Evolutionary conservation across 2,888 invertebrate species (phyloP).

Genomic region (Icerya purchasi): DNA sequence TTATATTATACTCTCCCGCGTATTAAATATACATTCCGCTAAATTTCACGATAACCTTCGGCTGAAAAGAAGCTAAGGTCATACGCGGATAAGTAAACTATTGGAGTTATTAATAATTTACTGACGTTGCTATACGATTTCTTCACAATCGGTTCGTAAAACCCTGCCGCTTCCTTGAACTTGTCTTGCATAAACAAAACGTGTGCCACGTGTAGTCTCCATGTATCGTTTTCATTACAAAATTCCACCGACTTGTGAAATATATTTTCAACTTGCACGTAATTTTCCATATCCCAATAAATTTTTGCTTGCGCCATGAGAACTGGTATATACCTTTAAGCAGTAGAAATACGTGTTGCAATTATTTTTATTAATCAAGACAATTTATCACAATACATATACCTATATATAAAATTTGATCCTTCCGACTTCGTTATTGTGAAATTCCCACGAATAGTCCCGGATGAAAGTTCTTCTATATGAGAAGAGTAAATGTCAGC

Average conservation of each 20-base stretch:
- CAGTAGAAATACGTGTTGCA: no score
- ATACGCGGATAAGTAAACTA: no score
- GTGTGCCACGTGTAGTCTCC: constrained; percentile 96
- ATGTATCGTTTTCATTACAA: constrained; percentile 88
- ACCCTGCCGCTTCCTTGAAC: constrained; percentile 91
- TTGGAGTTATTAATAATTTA: no score
- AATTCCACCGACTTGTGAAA: constrained; percentile 94
- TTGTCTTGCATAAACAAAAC: constrained; percentile 99
- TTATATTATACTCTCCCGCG: no score
- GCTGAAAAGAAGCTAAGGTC: no score
- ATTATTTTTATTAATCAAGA: not conserved
- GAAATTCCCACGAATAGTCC: no score
- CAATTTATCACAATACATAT: not conserved
- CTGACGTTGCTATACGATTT: constrained; percentile 70
- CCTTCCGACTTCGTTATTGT: not conserved
- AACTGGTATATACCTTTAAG: constrained; percentile 88
- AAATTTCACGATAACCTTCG: no score
- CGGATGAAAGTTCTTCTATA: no score
- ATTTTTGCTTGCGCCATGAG: constrained; percentile 99
- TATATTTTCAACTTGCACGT: constrained; percentile 85
- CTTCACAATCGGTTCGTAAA: constrained; percentile 93
- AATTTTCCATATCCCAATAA: constrained; percentile 93
- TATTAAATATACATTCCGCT: no score
- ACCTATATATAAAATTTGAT: not conserved
- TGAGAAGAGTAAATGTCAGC: no score